Percentiles rank a stretch among this genome's conserved stretches.
Evolutionary conservation across 2,113 vertebrate species (phyloP).

Genomic region (Dasyornis broadbenti): DNA sequence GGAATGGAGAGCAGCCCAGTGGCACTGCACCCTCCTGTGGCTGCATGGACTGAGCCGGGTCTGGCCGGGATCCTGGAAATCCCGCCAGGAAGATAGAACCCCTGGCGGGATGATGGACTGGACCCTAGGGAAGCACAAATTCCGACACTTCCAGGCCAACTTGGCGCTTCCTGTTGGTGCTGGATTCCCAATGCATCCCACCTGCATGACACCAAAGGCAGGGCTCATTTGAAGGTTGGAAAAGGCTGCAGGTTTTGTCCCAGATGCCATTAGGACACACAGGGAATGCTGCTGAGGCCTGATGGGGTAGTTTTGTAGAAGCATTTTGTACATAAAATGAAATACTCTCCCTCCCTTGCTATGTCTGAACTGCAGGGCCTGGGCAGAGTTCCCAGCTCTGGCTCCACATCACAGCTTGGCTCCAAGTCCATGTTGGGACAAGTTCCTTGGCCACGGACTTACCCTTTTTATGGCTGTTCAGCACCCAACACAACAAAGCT

Average conservation of each 20-base stretch:
- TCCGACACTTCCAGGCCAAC: not conserved
- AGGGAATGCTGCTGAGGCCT: not conserved
- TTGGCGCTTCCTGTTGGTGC: accelerated
- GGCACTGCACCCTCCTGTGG: conserved; percentile 24
- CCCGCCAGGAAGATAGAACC: too few species aligned
- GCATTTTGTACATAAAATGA: not conserved
- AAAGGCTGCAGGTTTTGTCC: not conserved
- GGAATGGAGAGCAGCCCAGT: not conserved
- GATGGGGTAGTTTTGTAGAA: not conserved
- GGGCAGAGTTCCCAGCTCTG: conserved; percentile 44
- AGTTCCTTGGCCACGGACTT: not conserved
- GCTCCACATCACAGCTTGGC: conserved; percentile 46
- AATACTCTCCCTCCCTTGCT: not conserved
- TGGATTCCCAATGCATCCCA: accelerated
- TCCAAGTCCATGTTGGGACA: not conserved
- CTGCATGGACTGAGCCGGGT: accelerated
- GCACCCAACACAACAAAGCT: not conserved
- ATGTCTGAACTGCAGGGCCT: not conserved
- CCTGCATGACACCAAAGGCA: accelerated
- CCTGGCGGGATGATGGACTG: not conserved
- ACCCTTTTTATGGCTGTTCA: not conserved
- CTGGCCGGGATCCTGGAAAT: not conserved
- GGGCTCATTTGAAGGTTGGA: not conserved
- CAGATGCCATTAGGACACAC: not conserved
- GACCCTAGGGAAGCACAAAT: not conserved